These are phyloP conservation scores for Scaptomyza montana DNA, from an alignment of 1,140 invertebrate species.

Conservation along the genomic window DNA sequence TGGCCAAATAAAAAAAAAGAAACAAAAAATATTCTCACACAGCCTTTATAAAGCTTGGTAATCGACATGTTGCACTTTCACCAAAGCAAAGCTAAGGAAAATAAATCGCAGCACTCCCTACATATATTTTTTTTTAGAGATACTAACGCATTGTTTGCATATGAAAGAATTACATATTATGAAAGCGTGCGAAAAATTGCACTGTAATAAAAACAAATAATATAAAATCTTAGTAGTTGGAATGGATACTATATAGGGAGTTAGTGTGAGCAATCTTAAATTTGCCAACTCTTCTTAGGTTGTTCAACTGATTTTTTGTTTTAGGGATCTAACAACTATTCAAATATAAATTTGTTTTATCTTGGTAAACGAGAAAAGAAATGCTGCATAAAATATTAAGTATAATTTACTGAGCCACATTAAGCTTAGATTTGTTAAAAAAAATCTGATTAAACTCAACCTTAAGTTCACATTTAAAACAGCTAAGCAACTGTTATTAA, in stretches of 20 bases:
- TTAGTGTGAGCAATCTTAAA: neutral
- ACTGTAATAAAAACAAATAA: constrained; percentile 5
- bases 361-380: too few relatives aligned
- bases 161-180: constrained; percentile 9
- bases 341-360: too few relatives aligned
- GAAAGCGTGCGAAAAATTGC: constrained; percentile 40
- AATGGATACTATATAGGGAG: too few relatives aligned
- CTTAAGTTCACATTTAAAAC: too few relatives aligned
- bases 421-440: too few relatives aligned
- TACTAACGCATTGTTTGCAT: constrained; percentile 31
- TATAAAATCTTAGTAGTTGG: neutral
- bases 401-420: too few relatives aligned
- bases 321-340: too few relatives aligned
- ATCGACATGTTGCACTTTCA: constrained; percentile 60
- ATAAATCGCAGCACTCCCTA: constrained; percentile 4
- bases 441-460: too few relatives aligned
- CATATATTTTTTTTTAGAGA: constrained; percentile 11
- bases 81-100: constrained; percentile 37
- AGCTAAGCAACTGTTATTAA: neutral
- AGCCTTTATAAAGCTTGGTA: constrained; percentile 44
- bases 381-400: too few relatives aligned
- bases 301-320: too few relatives aligned
- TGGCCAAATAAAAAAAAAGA: constrained; percentile 18
- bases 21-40: constrained; percentile 55
- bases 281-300: too few relatives aligned